phyloP scores from a whole-genome alignment of 2,113 vertebrate genomes.

The Andinoacara biseriatus region DNA sequence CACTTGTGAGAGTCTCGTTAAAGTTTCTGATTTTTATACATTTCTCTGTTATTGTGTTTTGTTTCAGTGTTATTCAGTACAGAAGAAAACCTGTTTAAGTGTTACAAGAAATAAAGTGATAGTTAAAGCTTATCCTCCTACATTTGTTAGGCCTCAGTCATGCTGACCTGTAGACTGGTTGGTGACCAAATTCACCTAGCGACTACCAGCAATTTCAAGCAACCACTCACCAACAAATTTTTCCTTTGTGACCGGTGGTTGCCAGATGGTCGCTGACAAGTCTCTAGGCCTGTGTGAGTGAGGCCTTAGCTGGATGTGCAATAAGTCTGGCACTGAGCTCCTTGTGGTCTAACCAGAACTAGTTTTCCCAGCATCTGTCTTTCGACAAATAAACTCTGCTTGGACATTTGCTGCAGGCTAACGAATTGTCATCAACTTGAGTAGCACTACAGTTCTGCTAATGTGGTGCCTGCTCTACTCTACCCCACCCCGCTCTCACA shows the following conservation, averaged over 20 bases:
- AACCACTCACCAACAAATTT: neutral
- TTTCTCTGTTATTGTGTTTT: neutral
- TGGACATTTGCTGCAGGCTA: neutral
- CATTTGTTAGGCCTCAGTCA: constrained; percentile 3
- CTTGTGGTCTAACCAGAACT: neutral
- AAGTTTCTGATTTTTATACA: neutral
- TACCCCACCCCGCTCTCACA: neutral
- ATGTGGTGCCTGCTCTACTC: neutral
- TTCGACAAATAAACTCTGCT: neutral
- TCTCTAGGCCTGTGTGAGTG: neutral
- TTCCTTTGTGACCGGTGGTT: neutral
- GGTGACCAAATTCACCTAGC: neutral
- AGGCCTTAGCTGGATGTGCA: neutral
- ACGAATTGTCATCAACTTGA: constrained; percentile 1
- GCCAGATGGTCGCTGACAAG: neutral
- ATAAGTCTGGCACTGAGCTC: neutral
- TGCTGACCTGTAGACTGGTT: neutral
- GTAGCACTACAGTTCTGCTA: neutral
- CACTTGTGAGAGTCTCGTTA: neutral
- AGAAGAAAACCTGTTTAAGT: neutral
- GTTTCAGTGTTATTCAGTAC: neutral
- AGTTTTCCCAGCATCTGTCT: neutral
- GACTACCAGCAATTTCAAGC: neutral
- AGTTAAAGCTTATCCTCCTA: neutral
- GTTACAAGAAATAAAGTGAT: neutral